Base-by-base conservation (phyloP, 2,888 invertebrate species). In the Piscicola geometra region DNA sequence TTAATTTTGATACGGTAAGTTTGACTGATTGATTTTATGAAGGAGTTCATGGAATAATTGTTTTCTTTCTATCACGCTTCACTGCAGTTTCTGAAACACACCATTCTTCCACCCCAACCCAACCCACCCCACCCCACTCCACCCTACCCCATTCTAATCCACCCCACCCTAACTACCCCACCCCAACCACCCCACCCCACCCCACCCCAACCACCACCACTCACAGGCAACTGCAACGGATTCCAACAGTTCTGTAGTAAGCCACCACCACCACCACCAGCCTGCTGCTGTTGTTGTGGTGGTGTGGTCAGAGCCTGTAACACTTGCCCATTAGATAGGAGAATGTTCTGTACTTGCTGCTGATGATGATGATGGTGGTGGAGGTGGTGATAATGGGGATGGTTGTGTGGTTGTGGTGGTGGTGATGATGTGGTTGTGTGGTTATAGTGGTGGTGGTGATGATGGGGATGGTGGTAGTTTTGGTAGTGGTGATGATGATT, bases 321-420 rank as follows among this genome's bases (percentile, higher is more conserved):
- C 50, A 79, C 67, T 68, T 79, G 79, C 21, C 79, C 79, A 76
- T 78, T 79, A 0, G 78, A 76, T 30, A 79, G 71, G 21, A 79
- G 41, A 15, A 79, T 76, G 70, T 77, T 78, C 76, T 78, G 78
- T n/a, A 78, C 69, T 35, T 64, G 66, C 33, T 74, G 74, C 12
- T 1, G 0, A 50, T 30, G 41, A 41, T 41, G 15, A 41, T 41
- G 15, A 41, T 41, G 9, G 21, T n/a, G 5, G n/a, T 56, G n/a
- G n/a, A 18, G n/a, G n/a, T 56, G n/a, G n/a, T 56, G n/a, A 56
- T 56, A 25, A 56, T 56, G n/a, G n/a, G 9, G n/a, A 56, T 64
- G 30, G n/a, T n/a, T n/a, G n/a, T n/a, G 18, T 30, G 30, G 18
- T 67, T 28, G 18, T 67, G n/a, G 15, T 32, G 30, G 15, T 30